Percentiles rank a stretch among this genome's conserved stretches.
Conservation (phyloP, 2,113 vertebrate species). For the Leptobrachium leishanense region DNA sequence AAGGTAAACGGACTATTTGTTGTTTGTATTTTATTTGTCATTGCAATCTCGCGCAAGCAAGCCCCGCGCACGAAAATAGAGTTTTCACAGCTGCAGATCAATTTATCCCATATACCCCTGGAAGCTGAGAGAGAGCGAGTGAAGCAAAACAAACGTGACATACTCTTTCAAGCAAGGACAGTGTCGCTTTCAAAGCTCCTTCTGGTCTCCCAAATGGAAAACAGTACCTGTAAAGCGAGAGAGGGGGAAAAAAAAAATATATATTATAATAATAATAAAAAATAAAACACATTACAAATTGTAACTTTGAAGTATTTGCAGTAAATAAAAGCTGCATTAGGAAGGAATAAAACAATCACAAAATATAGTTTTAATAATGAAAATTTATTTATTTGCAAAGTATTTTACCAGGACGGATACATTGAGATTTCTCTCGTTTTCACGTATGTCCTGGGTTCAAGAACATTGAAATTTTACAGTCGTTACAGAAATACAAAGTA, state of each 20-base stretch:
- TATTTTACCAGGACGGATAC: too few relatives aligned
- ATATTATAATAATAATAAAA: neutral
- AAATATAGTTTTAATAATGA: too few relatives aligned
- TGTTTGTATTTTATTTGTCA: neutral
- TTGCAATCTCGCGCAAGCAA: neutral
- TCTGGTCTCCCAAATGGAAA: constrained; percentile 97
- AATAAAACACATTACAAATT: too few relatives aligned
- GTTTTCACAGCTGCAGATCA: neutral
- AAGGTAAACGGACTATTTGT: too few relatives aligned
- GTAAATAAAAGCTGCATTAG: too few relatives aligned
- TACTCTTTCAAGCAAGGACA: constrained; percentile 96
- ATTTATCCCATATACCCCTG: neutral
- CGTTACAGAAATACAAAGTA: too few relatives aligned
- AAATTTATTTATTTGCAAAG: too few relatives aligned
- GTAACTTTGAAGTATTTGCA: too few relatives aligned
- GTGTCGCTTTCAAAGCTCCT: constrained; percentile 95
- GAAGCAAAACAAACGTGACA: constrained; percentile 49
- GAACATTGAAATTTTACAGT: too few relatives aligned
- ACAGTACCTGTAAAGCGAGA: constrained; percentile 81
- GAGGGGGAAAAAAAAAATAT: neutral
- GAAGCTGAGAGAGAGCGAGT: neutral
- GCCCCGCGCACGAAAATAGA: neutral
- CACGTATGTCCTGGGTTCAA: too few relatives aligned
- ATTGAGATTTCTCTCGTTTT: too few relatives aligned
- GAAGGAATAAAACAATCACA: too few relatives aligned